phyloP scores from a whole-genome alignment of 2,797 vertebrate genomes.

The Lacerta bilineata region DNA sequence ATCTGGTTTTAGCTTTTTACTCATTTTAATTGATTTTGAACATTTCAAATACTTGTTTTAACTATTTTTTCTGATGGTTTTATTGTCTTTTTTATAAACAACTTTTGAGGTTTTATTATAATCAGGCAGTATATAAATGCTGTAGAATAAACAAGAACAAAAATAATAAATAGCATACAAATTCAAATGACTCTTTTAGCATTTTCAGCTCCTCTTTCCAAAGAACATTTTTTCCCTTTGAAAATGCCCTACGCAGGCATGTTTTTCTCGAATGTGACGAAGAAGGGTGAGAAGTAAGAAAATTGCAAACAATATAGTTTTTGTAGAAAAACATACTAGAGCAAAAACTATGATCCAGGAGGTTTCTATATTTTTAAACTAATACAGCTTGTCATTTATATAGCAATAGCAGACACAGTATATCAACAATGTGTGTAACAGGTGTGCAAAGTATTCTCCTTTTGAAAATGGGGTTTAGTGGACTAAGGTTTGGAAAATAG shows the following conservation, averaged over 20 bases:
- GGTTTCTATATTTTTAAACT: neutral
- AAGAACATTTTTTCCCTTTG: neutral
- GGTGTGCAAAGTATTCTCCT: neutral
- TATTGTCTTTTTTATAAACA: too few relatives aligned
- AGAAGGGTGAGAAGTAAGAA: too few relatives aligned
- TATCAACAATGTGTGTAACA: neutral
- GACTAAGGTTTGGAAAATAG: neutral
- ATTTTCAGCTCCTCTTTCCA: too few relatives aligned
- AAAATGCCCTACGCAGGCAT: too few relatives aligned
- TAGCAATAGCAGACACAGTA: neutral
- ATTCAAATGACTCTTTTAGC: neutral
- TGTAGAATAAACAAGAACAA: neutral
- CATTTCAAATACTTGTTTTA: neutral
- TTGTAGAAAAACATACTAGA: neutral
- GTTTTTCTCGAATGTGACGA: too few relatives aligned
- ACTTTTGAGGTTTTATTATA: too few relatives aligned
- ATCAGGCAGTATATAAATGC: too few relatives aligned
- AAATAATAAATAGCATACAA: neutral
- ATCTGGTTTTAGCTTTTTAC: neutral
- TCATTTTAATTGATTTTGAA: neutral
- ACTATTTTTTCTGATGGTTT: neutral
- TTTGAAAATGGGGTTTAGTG: neutral
- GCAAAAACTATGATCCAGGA: neutral
- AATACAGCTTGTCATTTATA: conserved; percentile 19
- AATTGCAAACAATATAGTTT: too few relatives aligned